Evolutionary conservation across 2,797 vertebrate genomes (phyloP).

Genomic region (Tinamus major): DNA sequence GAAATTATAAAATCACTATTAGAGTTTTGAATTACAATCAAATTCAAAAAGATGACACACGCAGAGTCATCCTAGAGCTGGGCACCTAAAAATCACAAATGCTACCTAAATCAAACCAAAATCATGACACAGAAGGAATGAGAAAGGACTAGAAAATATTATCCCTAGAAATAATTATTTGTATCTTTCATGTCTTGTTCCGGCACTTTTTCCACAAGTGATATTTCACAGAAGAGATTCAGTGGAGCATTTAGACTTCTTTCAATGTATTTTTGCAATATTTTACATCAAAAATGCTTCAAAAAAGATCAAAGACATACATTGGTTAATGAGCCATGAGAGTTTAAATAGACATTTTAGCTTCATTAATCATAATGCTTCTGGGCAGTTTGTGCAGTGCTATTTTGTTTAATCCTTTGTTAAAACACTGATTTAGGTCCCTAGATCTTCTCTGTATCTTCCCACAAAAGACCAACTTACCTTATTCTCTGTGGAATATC

Average conservation of each 20-base stretch:
- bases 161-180: background rate
- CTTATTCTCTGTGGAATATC: background rate
- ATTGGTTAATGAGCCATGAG: background rate
- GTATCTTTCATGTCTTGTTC: background rate
- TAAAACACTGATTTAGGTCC: background rate
- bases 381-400: accelerated
- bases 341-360: background rate
- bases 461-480: background rate
- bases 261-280: background rate
- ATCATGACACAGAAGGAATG: background rate
- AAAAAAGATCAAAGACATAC: background rate
- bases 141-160: background rate
- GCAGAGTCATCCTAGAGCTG: background rate
- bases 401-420: background rate
- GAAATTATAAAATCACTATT: background rate
- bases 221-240: background rate
- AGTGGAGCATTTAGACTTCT: background rate
- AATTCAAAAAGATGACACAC: background rate
- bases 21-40: background rate
- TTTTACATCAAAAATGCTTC: background rate
- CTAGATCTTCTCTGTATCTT: background rate
- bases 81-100: background rate
- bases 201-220: background rate
- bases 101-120: background rate
- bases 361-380: background rate